A percentile compares a stretch with the other conserved stretches of the same genome.
Conservation (phyloP, 2,888 invertebrate genomes). For the Noctua comes region DNA sequence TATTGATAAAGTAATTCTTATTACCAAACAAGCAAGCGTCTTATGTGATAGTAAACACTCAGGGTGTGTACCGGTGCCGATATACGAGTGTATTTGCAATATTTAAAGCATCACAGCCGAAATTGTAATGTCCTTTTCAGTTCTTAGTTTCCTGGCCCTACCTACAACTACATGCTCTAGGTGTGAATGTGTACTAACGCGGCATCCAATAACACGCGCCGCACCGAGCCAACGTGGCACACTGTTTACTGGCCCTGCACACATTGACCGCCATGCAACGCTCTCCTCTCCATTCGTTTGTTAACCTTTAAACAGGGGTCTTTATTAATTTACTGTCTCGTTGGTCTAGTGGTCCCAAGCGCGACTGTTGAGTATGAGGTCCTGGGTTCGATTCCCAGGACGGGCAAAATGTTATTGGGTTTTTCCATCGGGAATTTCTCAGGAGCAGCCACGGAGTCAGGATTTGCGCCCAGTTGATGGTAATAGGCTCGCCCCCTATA, state of each 20-base stretch:
- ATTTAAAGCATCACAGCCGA: neutral
- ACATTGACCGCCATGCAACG: constrained; percentile 14
- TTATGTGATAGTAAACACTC: neutral
- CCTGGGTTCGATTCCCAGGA: too few species aligned
- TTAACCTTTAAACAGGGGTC: constrained; percentile 9
- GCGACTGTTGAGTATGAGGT: too few species aligned
- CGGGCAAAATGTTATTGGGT: too few species aligned
- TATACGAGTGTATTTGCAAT: neutral
- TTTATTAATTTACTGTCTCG: neutral
- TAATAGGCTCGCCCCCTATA: too few species aligned
- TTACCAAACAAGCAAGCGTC: neutral
- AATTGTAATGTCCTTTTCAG: neutral
- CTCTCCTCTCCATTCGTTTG: constrained; percentile 22
- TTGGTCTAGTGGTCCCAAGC: too few species aligned
- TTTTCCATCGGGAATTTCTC: too few species aligned
- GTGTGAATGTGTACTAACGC: constrained; percentile 23
- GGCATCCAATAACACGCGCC: constrained; percentile 5
- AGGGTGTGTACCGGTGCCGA: neutral
- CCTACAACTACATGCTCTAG: neutral
- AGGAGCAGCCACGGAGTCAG: too few species aligned
- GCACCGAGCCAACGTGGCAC: constrained; percentile 17
- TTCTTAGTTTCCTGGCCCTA: neutral
- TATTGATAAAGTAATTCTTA: neutral
- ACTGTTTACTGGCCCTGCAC: constrained; percentile 32
- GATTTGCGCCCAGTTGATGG: too few species aligned